Conservation (phyloP, 2,113 vertebrate species). For the Lucifuga dentata region DNA sequence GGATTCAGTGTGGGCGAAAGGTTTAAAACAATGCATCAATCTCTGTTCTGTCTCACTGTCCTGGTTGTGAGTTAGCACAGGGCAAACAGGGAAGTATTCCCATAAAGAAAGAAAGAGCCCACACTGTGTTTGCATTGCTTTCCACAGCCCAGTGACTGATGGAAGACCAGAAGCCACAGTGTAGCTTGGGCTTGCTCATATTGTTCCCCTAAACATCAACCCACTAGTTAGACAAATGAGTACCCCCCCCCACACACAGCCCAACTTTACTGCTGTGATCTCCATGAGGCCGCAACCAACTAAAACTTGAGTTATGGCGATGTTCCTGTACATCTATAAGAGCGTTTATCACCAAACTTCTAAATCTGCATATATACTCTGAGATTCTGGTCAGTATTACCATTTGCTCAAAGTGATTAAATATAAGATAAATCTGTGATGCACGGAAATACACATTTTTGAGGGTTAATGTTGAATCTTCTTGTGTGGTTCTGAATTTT, state of each 20-base stretch:
- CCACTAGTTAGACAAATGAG: conserved; percentile 79
- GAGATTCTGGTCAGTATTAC: conserved; percentile 18
- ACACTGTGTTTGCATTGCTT: conserved; percentile 74
- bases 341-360: conserved; percentile 26
- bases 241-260: conserved; percentile 42
- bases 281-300: conserved; percentile 38
- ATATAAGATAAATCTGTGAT: not conserved
- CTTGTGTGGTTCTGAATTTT: not conserved
- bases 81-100: conserved; percentile 67
- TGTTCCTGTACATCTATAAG: conserved; percentile 18
- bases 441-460: too few species aligned
- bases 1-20: conserved; percentile 43
- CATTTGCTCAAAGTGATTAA: conserved; percentile 12
- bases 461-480: too few species aligned
- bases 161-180: conserved; percentile 75
- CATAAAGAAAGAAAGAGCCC: conserved; percentile 60
- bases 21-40: conserved; percentile 68
- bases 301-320: conserved; percentile 5
- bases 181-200: conserved; percentile 70
- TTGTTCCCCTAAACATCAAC: conserved; percentile 82
- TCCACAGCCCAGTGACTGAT: conserved; percentile 75
- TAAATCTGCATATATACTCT: conserved; percentile 6
- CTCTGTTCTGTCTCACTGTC: conserved; percentile 54
- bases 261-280: conserved; percentile 35
- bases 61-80: conserved; percentile 61